phyloP scores from a whole-genome alignment of 2,888 invertebrate species.

The Dynastes tityus region DNA sequence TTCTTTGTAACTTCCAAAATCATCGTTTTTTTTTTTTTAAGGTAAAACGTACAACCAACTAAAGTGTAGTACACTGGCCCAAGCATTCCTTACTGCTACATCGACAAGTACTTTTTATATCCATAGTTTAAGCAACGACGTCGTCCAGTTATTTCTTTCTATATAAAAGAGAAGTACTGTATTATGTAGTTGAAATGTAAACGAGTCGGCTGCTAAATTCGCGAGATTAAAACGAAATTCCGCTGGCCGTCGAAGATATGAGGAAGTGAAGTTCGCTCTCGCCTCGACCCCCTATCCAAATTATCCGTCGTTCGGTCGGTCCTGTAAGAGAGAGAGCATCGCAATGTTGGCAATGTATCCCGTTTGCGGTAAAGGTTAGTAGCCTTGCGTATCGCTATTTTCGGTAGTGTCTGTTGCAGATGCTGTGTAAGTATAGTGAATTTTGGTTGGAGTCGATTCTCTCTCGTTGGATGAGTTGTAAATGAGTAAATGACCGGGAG shows the following conservation, averaged over 20 bases:
- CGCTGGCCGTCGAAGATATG: slow-evolving; percentile 29
- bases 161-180: neutral
- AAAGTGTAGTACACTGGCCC: too few relatives aligned
- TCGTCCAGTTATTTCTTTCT: neutral
- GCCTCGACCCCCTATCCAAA: slow-evolving; percentile 34
- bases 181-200: slow-evolving; percentile 32
- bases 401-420: slow-evolving; percentile 50
- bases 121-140: neutral
- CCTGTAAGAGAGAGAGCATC: slow-evolving; percentile 26
- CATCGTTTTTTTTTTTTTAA: too few relatives aligned
- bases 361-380: slow-evolving; percentile 47
- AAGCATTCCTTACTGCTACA: neutral
- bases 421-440: slow-evolving; percentile 44
- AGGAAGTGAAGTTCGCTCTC: slow-evolving; percentile 45
- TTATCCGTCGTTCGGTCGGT: slow-evolving; percentile 43
- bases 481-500: slow-evolving; percentile 69
- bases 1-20: too few relatives aligned
- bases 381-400: slow-evolving; percentile 49
- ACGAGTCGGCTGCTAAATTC: slow-evolving; percentile 33
- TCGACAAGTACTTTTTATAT: neutral
- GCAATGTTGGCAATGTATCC: slow-evolving; percentile 42
- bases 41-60: too few relatives aligned
- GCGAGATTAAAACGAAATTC: slow-evolving; percentile 38
- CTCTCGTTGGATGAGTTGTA: slow-evolving; percentile 55
- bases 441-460: slow-evolving; percentile 46